Conservation (phyloP, 2,113 vertebrate genomes). For the Psephotus haematonotus region DNA sequence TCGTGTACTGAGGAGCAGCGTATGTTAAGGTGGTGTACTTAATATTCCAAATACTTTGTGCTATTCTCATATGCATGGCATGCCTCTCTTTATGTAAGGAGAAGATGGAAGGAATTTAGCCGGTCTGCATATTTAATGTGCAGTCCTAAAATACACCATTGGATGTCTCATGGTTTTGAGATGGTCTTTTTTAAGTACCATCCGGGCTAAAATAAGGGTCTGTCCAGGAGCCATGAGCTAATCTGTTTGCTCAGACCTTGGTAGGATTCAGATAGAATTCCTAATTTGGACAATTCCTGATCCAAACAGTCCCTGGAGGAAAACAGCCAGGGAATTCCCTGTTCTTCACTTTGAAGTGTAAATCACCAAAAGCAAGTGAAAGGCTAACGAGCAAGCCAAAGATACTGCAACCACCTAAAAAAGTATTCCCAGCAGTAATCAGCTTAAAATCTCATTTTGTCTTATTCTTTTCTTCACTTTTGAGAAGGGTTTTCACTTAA, state of each 20-base stretch:
- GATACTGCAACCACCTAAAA: not conserved
- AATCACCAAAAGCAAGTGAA: not conserved
- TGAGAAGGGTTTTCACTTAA: not conserved
- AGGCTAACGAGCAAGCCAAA: not conserved
- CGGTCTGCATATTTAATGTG: not conserved
- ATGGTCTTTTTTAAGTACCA: slow-evolving; percentile 39
- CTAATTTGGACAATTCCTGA: slow-evolving; percentile 42
- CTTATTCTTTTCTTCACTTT: not conserved
- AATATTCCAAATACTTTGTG: not conserved
- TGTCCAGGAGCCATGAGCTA: not conserved
- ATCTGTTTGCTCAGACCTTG: not conserved
- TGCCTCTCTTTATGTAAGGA: not conserved
- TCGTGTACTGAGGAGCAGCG: not conserved
- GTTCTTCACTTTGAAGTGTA: not conserved
- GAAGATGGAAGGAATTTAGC: not conserved
- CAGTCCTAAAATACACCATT: not conserved
- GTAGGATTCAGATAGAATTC: slow-evolving; percentile 33
- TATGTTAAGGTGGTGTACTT: not conserved
- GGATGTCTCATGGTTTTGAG: not conserved
- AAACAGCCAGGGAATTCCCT: not conserved
- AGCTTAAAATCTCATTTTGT: not conserved
- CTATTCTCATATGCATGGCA: not conserved
- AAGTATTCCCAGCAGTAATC: not conserved
- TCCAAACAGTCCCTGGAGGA: not conserved
- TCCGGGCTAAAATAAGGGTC: slow-evolving; percentile 19